Percentiles rank a stretch among this genome's conserved stretches.
Conservation (phyloP, 2,797 vertebrate genomes). For the Poeciliopsis turneri region DNA sequence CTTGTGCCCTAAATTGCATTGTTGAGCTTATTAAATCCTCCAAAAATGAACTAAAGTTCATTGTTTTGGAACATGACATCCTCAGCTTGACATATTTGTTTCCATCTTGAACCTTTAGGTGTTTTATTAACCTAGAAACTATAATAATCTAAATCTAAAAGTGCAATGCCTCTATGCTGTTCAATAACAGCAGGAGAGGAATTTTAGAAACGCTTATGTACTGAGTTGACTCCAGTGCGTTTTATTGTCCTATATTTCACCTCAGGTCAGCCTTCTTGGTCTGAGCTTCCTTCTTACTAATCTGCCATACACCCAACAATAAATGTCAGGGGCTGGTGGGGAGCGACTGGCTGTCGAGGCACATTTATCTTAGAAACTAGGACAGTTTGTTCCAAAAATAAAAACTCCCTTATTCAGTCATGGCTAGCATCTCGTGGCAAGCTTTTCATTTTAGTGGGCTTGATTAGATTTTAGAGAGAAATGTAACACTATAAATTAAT, state of each 20-base stretch:
- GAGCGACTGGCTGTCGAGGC: conserved; percentile 66
- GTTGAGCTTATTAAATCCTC: neutral
- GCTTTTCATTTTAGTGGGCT: conserved; percentile 20
- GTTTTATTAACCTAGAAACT: neutral
- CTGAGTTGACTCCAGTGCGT: conserved; percentile 1
- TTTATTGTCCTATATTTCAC: neutral
- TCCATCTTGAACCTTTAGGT: neutral
- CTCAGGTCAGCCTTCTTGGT: conserved; percentile 44
- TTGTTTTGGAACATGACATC: neutral
- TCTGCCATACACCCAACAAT: conserved; percentile 46
- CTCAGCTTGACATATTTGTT: neutral
- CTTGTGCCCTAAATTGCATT: neutral
- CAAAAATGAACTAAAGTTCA: neutral
- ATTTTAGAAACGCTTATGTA: neutral
- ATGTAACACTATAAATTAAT: conserved; percentile 69
- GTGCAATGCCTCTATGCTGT: neutral
- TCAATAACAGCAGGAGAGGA: neutral
- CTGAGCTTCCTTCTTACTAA: conserved; percentile 52
- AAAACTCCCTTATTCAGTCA: conserved; percentile 14
- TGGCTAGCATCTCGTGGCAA: conserved; percentile 9
- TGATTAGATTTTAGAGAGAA: conserved; percentile 26
- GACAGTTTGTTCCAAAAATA: conserved; percentile 41
- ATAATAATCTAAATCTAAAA: neutral
- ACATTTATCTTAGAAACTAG: conserved; percentile 62
- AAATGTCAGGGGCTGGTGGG: conserved; percentile 76